phyloP scores from a whole-genome alignment of 2,113 vertebrate species.

The Cavia porcellus region DNA sequence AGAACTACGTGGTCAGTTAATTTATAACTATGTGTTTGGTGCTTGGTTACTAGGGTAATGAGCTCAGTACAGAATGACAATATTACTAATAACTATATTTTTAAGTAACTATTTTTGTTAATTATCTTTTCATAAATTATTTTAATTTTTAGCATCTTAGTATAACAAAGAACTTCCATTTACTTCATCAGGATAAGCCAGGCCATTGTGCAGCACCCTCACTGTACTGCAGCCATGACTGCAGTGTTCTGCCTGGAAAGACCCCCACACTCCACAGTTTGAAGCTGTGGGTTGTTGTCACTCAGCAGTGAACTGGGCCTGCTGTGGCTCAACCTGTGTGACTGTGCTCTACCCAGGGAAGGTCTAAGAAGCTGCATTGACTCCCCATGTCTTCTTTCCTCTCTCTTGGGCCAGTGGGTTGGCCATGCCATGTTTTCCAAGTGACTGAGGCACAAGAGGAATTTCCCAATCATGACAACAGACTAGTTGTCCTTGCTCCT shows the following conservation, averaged over 20 bases:
- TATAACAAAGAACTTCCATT: too few species aligned
- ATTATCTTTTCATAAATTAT: too few species aligned
- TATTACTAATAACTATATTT: too few species aligned
- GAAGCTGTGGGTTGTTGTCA: not conserved
- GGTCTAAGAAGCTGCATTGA: not conserved
- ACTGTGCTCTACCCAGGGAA: not conserved
- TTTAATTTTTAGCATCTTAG: too few species aligned
- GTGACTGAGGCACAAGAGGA: not conserved
- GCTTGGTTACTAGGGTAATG: too few species aligned
- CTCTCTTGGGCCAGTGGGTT: not conserved
- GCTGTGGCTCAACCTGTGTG: too few species aligned
- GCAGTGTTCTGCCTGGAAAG: not conserved
- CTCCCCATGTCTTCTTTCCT: not conserved
- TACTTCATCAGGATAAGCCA: not conserved
- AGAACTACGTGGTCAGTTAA: too few species aligned
- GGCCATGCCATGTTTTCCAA: not conserved
- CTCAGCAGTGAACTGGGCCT: accelerated
- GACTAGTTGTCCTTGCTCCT: not conserved
- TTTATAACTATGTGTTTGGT: too few species aligned
- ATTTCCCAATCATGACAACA: not conserved
- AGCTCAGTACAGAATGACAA: too few species aligned
- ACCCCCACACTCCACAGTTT: accelerated
- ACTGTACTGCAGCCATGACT: not conserved
- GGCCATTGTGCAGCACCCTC: not conserved
- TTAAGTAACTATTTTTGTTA: too few species aligned